Evolutionary conservation across 2,888 invertebrate genomes (phyloP).

Genomic region (Polydrusus tereticollis): DNA sequence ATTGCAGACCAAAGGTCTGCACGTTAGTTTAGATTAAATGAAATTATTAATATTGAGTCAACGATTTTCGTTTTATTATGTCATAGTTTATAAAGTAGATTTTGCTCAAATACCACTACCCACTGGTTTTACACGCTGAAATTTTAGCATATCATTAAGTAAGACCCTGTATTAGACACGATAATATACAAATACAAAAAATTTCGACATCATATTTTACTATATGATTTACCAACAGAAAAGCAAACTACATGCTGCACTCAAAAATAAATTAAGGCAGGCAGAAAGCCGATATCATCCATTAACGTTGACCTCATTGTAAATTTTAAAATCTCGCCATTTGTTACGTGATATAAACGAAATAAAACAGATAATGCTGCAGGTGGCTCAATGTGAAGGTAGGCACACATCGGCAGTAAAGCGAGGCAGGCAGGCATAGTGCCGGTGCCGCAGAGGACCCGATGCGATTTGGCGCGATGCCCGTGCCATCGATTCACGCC

Average conservation of each 20-base stretch:
- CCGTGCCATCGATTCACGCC: conserved; percentile 20
- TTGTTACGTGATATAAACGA: not conserved
- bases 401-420: not conserved
- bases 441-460: conserved; percentile 22
- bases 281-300: not conserved
- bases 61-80: no score
- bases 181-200: no score
- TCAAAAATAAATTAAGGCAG: no score
- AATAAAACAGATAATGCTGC: conserved; percentile 4
- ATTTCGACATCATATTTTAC: no score
- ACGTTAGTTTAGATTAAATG: not conserved
- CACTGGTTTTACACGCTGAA: no score
- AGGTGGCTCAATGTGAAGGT: conserved; percentile 3
- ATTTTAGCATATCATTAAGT: no score
- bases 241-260: no score
- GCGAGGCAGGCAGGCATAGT: conserved; percentile 1
- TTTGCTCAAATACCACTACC: no score
- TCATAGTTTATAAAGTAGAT: no score
- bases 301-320: not conserved
- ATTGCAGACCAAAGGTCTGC: not conserved
- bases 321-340: not conserved
- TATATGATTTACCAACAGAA: no score
- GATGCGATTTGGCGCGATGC: conserved; percentile 23
- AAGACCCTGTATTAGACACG: no score
- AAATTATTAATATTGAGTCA: not conserved